Percentiles rank a stretch among this genome's conserved stretches.
Conservation (phyloP, 1,140 invertebrate genomes). For the Theocolax elegans region DNA sequence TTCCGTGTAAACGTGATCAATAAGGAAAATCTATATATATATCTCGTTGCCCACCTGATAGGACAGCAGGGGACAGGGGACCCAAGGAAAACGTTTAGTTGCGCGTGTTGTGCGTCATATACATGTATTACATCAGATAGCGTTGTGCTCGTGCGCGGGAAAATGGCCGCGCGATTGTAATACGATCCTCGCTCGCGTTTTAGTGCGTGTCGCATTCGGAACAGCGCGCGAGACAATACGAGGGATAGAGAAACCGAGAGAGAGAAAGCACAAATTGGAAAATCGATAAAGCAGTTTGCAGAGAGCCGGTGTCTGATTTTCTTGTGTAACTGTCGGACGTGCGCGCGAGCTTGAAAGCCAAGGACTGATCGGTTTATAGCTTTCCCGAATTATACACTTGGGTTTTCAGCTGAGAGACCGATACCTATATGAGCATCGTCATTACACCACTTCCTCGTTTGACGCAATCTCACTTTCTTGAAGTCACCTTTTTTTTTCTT, state of each 20-base stretch:
- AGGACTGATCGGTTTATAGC: slow-evolving; percentile 8
- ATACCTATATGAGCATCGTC: no score
- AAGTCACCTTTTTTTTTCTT: no score
- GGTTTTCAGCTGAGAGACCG: no score
- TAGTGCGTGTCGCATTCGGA: background rate
- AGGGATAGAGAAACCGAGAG: background rate
- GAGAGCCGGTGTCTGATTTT: background rate
- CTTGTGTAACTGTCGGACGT: background rate
- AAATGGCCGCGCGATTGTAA: background rate
- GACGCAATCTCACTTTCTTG: no score
- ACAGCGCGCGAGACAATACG: no score
- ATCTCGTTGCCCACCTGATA: no score
- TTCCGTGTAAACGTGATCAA: no score
- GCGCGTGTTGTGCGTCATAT: background rate
- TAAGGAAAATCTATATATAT: no score
- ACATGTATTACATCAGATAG: background rate
- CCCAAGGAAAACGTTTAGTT: background rate
- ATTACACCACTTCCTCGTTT: no score
- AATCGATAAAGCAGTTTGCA: slow-evolving; percentile 20
- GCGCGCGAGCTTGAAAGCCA: no score
- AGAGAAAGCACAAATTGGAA: background rate
- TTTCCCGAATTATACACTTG: background rate
- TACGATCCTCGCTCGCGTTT: background rate
- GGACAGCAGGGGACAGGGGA: no score
- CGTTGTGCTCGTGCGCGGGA: background rate